Evolutionary conservation across 2,888 invertebrate genomes (phyloP).

Genomic region (Amblyjoppa proteus): DNA sequence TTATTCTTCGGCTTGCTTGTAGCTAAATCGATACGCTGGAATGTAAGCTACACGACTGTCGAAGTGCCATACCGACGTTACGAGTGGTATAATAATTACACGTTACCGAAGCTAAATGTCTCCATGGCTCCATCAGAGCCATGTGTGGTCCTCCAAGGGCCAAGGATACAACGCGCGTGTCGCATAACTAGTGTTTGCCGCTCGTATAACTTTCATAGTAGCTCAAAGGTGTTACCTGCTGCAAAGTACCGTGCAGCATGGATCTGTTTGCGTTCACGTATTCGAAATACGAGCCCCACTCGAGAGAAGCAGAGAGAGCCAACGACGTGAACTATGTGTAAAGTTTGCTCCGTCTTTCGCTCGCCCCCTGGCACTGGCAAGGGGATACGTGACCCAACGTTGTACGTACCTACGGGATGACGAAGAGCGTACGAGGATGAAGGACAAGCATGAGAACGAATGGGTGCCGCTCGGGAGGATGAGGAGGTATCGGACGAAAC

Average conservation of each 20-base stretch:
- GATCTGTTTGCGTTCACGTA: constrained; percentile 28
- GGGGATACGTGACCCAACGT: constrained; percentile 28
- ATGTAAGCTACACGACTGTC: neutral
- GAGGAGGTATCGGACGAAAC: constrained; percentile 12
- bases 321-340: constrained; percentile 51
- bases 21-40: neutral
- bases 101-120: neutral
- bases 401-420: neutral
- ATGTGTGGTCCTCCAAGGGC: neutral
- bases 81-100: neutral
- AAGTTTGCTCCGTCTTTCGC: constrained; percentile 50
- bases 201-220: constrained; percentile 50
- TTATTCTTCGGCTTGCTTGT: neutral
- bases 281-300: constrained; percentile 44
- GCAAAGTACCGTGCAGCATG: neutral
- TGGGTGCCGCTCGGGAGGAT: neutral
- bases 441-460: constrained; percentile 3
- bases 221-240: constrained; percentile 21
- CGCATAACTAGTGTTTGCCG: constrained; percentile 10
- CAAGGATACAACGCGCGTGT: neutral
- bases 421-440: constrained; percentile 15
- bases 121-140: neutral
- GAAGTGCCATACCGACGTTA: neutral
- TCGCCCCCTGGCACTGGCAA: neutral
- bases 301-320: constrained; percentile 16